These are phyloP conservation scores for Hippocampus zosterae DNA, from an alignment of 2,113 vertebrate species.

Conservation along the genomic window DNA sequence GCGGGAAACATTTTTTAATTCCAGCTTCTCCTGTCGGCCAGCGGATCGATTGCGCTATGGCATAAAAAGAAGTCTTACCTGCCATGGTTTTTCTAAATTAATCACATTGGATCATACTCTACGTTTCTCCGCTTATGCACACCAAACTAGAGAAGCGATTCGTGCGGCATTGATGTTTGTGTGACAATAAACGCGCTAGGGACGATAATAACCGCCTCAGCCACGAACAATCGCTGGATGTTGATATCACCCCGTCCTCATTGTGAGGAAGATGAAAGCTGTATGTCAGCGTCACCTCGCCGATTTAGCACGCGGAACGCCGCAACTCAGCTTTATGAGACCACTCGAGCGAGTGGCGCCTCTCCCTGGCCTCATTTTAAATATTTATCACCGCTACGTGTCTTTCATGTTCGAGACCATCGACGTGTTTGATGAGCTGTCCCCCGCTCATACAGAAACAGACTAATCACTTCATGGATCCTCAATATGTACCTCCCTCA, in stretches of 20 bases:
- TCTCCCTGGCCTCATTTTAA: conserved; percentile 44
- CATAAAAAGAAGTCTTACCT: not conserved
- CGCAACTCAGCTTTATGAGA: conserved; percentile 43
- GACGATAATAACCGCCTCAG: conserved; percentile 30
- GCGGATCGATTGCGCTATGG: not conserved
- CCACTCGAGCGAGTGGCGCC: conserved; percentile 25
- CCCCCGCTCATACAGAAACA: conserved; percentile 25
- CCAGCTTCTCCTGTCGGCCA: not conserved
- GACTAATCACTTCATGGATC: conserved; percentile 46
- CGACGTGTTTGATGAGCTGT: conserved; percentile 18
- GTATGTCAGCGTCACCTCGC: conserved; percentile 30
- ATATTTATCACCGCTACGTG: conserved; percentile 52
- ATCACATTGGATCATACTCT: not conserved
- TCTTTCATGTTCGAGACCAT: conserved; percentile 49
- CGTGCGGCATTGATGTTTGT: conserved; percentile 13
- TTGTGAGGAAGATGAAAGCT: conserved; percentile 24
- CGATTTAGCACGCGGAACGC: conserved; percentile 55
- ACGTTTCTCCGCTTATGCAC: not conserved
- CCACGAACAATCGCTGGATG: not conserved
- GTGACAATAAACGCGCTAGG: conserved; percentile 7
- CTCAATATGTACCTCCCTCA: conserved; percentile 14
- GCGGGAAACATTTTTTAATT: conserved; percentile 39
- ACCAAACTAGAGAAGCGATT: conserved; percentile 24
- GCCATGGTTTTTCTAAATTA: not conserved
- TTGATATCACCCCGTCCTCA: conserved; percentile 5